phyloP scores from a whole-genome alignment of 2,797 vertebrate genomes.

The Glyptemys insculpta region DNA sequence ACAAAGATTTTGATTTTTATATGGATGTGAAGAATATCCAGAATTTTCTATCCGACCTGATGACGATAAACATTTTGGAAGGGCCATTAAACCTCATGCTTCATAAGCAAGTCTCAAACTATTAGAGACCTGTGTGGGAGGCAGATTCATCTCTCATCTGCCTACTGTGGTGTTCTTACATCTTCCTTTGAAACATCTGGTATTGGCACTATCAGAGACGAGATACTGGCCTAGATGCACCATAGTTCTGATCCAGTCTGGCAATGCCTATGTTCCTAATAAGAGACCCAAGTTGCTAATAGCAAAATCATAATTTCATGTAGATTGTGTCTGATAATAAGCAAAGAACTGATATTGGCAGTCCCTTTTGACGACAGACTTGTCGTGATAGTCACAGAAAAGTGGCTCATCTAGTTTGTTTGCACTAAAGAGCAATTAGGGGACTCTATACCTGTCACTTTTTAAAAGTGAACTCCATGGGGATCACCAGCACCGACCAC shows the following conservation, averaged over 20 bases:
- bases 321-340: background rate
- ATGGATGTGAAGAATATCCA: background rate
- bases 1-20: background rate
- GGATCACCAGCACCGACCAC: background rate
- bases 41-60: background rate
- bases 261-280: rapidly evolving
- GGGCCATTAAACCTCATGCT: background rate
- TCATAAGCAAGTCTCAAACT: rapidly evolving
- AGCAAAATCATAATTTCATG: background rate
- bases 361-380: slow-evolving; percentile 22
- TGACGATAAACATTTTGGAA: background rate
- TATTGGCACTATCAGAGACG: rapidly evolving
- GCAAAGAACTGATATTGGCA: background rate
- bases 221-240: background rate
- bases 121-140: rapidly evolving
- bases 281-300: background rate
- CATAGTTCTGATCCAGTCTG: rapidly evolving
- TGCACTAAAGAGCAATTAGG: slow-evolving; percentile 55
- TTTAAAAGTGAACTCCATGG: background rate
- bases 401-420: slow-evolving; percentile 41
- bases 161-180: background rate
- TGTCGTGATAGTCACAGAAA: slow-evolving; percentile 39
- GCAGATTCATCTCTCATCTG: background rate
- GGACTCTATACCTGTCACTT: background rate
- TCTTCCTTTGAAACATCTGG: rapidly evolving